Base-by-base conservation (phyloP, 2,113 vertebrate species). In the Laterallus jamaicensis region DNA sequence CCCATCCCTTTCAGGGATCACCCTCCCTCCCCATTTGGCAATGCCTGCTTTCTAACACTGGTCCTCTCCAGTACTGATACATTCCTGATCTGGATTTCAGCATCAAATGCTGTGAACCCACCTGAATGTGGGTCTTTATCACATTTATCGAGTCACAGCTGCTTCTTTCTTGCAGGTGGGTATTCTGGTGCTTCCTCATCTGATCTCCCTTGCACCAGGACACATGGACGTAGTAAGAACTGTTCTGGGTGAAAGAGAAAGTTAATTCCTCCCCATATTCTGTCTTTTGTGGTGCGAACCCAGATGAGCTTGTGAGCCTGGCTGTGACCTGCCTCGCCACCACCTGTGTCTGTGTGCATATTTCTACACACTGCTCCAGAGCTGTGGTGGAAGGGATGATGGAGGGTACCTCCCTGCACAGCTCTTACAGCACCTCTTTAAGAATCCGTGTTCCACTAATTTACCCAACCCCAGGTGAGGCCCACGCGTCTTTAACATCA, bases 1-100 rank as follows among this genome's bases (percentile, higher is more conserved):
- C 18, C 14, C 0, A 0, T 19, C 28, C 12, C 6, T n/a, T 16
- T n/a, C 55, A 70, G 40, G 14, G 18, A 12, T 70, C 0, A 0
- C 1, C 1, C 19, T 77, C 31, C 22, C 22, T 81, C 17, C 21
- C 18, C 31, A 59, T 16, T 11, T 35, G 42, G 24, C 0, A 1
- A 9, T 13, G 4, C 32, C 80, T 80, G 26, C 10, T 28, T 78
- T 47, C 28, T 55, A 11, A 20, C 5, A 1, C n/a, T 20, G 56
- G 15, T 39, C 32, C 25, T 68, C 35, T 52, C 62, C 16, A 31
- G 13, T 8, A n/a, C 22, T 14, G 26, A 16, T 31, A 12, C 9
- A 5, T 11, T 47, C 13, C 6, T 17, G 6, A 24, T 21, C 15
- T 31, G 32, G 13, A 64, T 88, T 70, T 86, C 0, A 2, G 18